These are phyloP conservation scores for Thripadectes ignobilis DNA, from an alignment of 2,797 vertebrate genomes.

Conservation along the genomic window DNA sequence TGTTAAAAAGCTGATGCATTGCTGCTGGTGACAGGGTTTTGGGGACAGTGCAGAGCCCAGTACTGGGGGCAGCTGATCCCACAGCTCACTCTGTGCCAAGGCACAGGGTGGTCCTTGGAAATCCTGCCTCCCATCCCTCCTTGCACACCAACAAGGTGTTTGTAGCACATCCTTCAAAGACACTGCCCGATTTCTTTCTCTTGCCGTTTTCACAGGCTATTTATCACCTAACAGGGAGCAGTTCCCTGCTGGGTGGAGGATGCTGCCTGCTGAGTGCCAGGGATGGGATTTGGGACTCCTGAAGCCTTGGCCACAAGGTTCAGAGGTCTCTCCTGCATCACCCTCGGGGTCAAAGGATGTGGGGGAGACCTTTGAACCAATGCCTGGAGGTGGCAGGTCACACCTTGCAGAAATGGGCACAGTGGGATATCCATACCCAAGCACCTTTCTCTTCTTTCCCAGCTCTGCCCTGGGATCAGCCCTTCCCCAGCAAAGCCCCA, in stretches of 20 bases:
- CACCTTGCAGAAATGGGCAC: background rate
- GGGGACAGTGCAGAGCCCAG: background rate
- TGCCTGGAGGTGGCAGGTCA: background rate
- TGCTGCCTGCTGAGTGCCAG: background rate
- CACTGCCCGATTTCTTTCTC: background rate
- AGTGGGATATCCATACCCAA: background rate
- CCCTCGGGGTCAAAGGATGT: background rate
- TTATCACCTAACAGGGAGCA: background rate
- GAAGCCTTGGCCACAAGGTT: background rate
- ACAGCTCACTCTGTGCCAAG: background rate
- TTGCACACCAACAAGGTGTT: background rate
- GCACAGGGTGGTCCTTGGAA: rapidly evolving
- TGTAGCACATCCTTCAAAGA: background rate
- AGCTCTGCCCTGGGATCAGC: background rate
- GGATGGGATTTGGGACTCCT: rapidly evolving
- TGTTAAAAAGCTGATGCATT: background rate
- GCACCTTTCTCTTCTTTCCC: background rate
- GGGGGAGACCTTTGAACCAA: too few species aligned
- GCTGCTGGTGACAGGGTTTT: background rate
- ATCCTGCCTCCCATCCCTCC: rapidly evolving
- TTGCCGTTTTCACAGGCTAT: rapidly evolving
- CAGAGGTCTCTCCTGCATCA: background rate
- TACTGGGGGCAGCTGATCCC: background rate
- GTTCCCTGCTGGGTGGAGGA: background rate
- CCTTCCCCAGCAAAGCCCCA: background rate